A percentile compares a stretch with the other conserved stretches of the same genome.
Conservation (phyloP, 2,888 invertebrate genomes). For the Himalopsyche kuldschensis region DNA sequence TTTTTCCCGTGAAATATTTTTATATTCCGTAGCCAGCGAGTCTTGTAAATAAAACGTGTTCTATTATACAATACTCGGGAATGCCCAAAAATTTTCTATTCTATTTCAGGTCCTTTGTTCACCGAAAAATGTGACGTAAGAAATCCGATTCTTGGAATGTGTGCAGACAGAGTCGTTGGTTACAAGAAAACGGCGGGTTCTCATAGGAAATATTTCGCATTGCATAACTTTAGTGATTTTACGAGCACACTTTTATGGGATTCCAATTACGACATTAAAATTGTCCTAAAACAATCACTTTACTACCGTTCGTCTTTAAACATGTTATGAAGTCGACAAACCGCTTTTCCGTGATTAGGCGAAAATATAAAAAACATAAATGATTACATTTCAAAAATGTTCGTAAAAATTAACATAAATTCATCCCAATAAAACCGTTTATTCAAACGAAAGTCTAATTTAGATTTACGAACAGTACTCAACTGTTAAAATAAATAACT, state of each 20-base stretch:
- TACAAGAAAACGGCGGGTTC: background rate
- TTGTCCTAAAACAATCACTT: no score
- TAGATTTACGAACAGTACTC: no score
- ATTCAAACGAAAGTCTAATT: no score
- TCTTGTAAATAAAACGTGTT: background rate
- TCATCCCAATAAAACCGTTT: no score
- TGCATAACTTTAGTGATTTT: background rate
- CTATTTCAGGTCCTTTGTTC: background rate
- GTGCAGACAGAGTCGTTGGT: background rate
- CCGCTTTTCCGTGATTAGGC: no score
- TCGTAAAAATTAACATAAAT: no score
- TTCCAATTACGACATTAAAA: no score
- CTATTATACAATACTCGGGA: background rate
- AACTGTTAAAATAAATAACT: no score
- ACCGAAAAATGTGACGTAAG: background rate
- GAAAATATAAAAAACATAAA: no score
- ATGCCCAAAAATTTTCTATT: background rate
- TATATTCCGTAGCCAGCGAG: background rate
- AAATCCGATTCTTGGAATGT: background rate
- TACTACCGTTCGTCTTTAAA: no score
- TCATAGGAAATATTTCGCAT: background rate
- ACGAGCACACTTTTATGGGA: background rate
- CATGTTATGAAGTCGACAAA: no score
- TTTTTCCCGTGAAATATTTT: background rate
- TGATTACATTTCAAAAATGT: no score